Percentiles rank a stretch among this genome's conserved stretches.
These are phyloP conservation scores for Plagodis dolabraria DNA, from an alignment of 2,888 invertebrate species.

Conservation along the genomic window DNA sequence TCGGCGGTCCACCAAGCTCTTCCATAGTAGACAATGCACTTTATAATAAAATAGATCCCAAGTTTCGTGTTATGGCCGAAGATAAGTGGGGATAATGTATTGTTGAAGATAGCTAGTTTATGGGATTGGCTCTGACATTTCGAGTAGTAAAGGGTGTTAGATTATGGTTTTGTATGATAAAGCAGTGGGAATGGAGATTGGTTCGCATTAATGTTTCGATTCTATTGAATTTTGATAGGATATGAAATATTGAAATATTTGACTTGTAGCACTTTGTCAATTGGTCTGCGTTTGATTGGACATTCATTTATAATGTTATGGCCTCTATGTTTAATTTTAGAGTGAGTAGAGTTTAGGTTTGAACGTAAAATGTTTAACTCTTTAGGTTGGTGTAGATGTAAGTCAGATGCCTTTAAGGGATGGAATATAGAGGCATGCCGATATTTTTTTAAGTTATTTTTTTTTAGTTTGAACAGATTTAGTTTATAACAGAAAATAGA, in stretches of 20 bases:
- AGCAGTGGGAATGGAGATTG: constrained; percentile 54
- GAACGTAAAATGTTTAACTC: too few species aligned
- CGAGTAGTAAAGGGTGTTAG: constrained; percentile 79
- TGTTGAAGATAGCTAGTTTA: constrained; percentile 79
- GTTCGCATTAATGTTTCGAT: constrained; percentile 62
- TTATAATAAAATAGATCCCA: constrained; percentile 83
- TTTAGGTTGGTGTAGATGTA: too few species aligned
- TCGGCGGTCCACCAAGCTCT: constrained; percentile 74
- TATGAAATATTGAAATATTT: constrained; percentile 46
- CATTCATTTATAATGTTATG: too few species aligned
- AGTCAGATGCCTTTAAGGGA: too few species aligned
- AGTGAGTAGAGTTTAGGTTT: too few species aligned
- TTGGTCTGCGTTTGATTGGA: constrained; percentile 24
- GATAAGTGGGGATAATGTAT: constrained; percentile 82
- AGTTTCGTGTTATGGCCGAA: constrained; percentile 77
- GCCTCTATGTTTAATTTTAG: too few species aligned
- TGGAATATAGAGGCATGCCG: too few species aligned
- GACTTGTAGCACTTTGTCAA: constrained; percentile 39
- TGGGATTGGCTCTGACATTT: constrained; percentile 74
- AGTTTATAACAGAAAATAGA: too few species aligned
- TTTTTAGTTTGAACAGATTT: too few species aligned
- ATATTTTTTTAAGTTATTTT: too few species aligned
- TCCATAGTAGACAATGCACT: constrained; percentile 81
- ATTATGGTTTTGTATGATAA: constrained; percentile 71
- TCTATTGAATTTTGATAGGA: constrained; percentile 50